A percentile compares a stretch with the other conserved stretches of the same genome.
Evolutionary conservation across 2,888 invertebrate species (phyloP).

Genomic region (Colostygia pectinataria): DNA sequence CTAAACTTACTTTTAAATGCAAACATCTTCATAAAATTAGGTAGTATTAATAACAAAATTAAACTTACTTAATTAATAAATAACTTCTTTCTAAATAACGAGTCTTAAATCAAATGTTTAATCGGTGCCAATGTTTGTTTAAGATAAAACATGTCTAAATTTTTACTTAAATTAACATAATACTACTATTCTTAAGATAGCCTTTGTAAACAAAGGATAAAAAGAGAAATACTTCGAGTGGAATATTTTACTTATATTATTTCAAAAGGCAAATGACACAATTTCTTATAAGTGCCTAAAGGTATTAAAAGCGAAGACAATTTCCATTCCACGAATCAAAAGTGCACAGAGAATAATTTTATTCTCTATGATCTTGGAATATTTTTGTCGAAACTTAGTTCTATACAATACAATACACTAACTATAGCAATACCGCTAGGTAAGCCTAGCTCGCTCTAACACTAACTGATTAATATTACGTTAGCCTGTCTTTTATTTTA

Average conservation of each 20-base stretch:
- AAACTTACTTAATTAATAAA: constrained; percentile 30
- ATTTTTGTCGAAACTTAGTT: background rate
- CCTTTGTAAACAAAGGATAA: background rate
- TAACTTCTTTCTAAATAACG: constrained; percentile 24
- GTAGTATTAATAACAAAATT: constrained; percentile 23
- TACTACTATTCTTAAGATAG: constrained; percentile 2
- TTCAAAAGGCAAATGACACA: too few relatives aligned
- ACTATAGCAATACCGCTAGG: constrained; percentile 11
- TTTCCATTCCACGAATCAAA: background rate
- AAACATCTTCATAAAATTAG: constrained; percentile 25
- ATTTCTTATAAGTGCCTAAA: too few relatives aligned
- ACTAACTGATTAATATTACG: constrained; percentile 7
- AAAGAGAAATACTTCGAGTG: background rate
- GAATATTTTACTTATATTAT: background rate
- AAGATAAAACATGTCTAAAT: constrained; percentile 9
- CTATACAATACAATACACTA: constrained; percentile 9
- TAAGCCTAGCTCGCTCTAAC: constrained; percentile 7
- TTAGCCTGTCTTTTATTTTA: constrained; percentile 39
- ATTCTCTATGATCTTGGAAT: constrained; percentile 1
- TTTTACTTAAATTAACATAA: constrained; percentile 1
- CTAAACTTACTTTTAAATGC: constrained; percentile 23
- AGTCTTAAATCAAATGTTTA: constrained; percentile 16
- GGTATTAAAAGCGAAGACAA: constrained; percentile 7
- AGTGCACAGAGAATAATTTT: background rate
- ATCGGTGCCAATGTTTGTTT: constrained; percentile 22